Evolutionary conservation across 2,113 vertebrate genomes (phyloP).

Genomic region (Oreochromis niloticus): DNA sequence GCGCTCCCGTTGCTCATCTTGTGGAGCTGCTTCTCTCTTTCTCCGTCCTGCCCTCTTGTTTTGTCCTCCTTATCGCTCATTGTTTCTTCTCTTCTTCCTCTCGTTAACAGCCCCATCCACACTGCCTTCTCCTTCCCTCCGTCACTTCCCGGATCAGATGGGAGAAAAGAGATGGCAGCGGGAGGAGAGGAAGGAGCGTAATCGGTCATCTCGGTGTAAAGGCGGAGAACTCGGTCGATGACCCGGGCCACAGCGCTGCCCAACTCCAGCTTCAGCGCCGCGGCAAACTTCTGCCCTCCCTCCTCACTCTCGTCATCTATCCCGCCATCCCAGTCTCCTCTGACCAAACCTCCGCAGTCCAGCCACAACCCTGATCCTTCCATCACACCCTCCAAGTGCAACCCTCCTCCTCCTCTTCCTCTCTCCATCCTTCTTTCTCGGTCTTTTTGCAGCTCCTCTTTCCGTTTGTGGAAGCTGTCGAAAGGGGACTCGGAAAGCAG

Average conservation of each 20-base stretch:
- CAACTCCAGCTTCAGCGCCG: conserved; percentile 73
- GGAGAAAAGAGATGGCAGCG: conserved; percentile 33
- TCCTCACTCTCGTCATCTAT: conserved; percentile 47
- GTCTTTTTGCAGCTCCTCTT: conserved; percentile 29
- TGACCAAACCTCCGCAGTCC: conserved; percentile 61
- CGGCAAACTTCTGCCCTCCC: conserved; percentile 70
- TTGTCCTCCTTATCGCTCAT: conserved; percentile 10
- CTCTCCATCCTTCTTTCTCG: conserved; percentile 11
- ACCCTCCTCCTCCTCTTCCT: conserved; percentile 20
- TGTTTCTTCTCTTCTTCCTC: conserved; percentile 25
- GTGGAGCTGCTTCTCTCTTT: conserved; percentile 20
- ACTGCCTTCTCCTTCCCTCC: not conserved
- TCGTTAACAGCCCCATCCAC: conserved; percentile 43
- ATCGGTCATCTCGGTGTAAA: conserved; percentile 62
- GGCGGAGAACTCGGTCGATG: conserved; percentile 74
- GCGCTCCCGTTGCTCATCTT: not conserved
- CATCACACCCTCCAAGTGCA: conserved; percentile 48
- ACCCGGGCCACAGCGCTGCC: conserved; percentile 71
- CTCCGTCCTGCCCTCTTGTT: not conserved
- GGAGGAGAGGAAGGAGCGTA: conserved; percentile 31
- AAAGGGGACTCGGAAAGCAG: conserved; percentile 46
- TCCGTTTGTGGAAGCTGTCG: conserved; percentile 32
- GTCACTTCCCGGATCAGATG: not conserved
- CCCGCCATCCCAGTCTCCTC: conserved; percentile 63
- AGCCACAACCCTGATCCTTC: conserved; percentile 64